Evolutionary conservation across 2,888 invertebrate species (phyloP).

Genomic region (Phaedon cochleariae): DNA sequence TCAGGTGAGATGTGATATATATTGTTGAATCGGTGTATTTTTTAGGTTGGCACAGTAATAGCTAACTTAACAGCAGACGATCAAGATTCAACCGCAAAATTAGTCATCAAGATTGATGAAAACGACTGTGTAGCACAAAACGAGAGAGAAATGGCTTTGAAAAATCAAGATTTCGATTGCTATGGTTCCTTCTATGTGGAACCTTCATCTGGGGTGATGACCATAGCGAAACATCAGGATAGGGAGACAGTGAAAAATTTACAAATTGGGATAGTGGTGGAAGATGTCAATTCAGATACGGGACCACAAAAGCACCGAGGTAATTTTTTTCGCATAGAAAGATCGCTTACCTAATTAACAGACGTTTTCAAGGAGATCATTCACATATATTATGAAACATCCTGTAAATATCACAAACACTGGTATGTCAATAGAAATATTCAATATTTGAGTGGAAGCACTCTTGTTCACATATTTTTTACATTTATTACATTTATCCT

Average conservation of each 20-base stretch:
- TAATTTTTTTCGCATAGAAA: too few species aligned
- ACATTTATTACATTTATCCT: too few species aligned
- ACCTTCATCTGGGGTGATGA: conserved; percentile 77
- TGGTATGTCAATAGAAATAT: too few species aligned
- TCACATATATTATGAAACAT: too few species aligned
- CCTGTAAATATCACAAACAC: too few species aligned
- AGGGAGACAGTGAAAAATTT: conserved; percentile 85
- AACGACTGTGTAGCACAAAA: conserved; percentile 78
- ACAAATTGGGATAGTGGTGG: conserved; percentile 78
- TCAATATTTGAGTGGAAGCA: too few species aligned
- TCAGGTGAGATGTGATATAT: too few species aligned
- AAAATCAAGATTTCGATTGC: conserved; percentile 77
- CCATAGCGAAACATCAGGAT: conserved; percentile 76
- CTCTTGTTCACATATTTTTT: too few species aligned
- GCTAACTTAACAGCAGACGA: conserved; percentile 79
- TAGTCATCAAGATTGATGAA: conserved; percentile 79
- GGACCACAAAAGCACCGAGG: conserved; percentile 79
- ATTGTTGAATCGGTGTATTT: too few species aligned
- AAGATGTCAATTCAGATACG: conserved; percentile 84
- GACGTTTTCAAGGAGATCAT: too few species aligned
- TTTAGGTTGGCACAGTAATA: conserved; percentile 76
- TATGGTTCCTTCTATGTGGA: conserved; percentile 79
- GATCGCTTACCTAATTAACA: too few species aligned
- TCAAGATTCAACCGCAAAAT: conserved; percentile 79
- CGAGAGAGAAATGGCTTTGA: conserved; percentile 78